Evolutionary conservation across 2,797 vertebrate genomes (phyloP), one percentile per base, ranked within the genome.

Genomic region (Malurus splendens): DNA sequence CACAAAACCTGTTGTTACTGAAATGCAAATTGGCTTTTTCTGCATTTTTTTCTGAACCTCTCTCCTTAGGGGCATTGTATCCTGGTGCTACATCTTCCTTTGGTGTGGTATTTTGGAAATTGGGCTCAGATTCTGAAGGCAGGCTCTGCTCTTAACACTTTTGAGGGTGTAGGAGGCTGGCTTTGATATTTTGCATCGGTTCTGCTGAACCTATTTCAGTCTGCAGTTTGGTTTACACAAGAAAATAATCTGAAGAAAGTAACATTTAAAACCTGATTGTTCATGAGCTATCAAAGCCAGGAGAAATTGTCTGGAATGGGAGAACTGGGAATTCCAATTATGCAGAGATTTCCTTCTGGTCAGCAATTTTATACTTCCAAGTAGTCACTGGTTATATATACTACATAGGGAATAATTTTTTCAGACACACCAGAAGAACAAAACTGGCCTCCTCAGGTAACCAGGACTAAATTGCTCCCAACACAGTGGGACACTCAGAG

Each of bases 131-230:
- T 77, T 75, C 74, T 59, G 33, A 88, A 82, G 61, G 68, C 76
- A 82, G 66, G 30, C 91, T 92, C 54, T 72, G 83, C 92, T 91
- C 66, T 87, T 79, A 90, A 89, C 89, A 84, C 87, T 94, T 94
- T 92, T 36, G 67, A 91, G 67, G 67, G 67, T 86, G 92, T 93
- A 76, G 92, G 94, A 94, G 93, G 77, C 47, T 94, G 75, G 64
- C 17, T 89, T 90, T 90, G 89, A 84, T 94, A 89, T 94, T 94
- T 94, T 93, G 39, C 91, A 90, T 78, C 27, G 16, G 77, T 90
- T 95, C 73, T 95, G 64, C 88, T 91, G 61, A 93, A 83, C 90
- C 62, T 95, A 93, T 93, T 94, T 94, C 91, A 87, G 80, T 82
- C 80, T 94, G 62, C 48, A 87, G 70, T 75, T 87, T 77, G 82